Conservation (phyloP, 1,140 invertebrate species). For the Heliothis subflexa region DNA sequence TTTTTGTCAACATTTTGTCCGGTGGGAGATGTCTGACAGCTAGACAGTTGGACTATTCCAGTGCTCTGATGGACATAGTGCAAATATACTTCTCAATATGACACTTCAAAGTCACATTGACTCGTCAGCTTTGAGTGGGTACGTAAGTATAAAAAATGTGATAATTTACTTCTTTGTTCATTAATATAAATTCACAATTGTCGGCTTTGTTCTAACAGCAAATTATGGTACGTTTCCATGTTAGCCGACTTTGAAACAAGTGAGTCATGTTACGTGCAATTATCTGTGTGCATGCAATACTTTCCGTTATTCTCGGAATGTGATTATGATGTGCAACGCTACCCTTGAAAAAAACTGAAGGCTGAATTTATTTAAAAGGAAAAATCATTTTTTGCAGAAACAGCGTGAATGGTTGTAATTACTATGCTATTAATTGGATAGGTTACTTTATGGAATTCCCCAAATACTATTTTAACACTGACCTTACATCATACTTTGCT, state of each 20-base stretch:
- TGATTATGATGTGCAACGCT: constrained; percentile 12
- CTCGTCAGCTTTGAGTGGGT: no score
- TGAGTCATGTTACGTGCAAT: constrained; percentile 25
- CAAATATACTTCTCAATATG: no score
- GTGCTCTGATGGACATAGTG: no score
- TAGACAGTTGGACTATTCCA: no score
- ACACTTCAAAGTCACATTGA: not conserved
- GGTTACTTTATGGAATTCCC: no score
- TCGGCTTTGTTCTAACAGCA: constrained; percentile 3
- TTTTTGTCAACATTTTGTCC: no score
- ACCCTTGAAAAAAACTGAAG: constrained; percentile 7
- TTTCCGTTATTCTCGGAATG: constrained; percentile 32
- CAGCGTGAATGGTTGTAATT: not conserved
- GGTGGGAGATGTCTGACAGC: no score
- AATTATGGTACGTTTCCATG: constrained; percentile 27
- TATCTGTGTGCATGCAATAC: constrained; percentile 8
- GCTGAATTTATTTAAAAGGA: not conserved
- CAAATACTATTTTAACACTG: no score
- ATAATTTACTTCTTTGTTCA: constrained; percentile 26
- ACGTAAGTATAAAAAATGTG: not conserved
- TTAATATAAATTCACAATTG: not conserved
- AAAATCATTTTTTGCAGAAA: not conserved
- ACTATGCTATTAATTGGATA: not conserved
- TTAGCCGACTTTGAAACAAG: not conserved
- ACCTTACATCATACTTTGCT: no score